phyloP scores from a whole-genome alignment of 2,888 invertebrate genomes.

The Campaea margaritaria region DNA sequence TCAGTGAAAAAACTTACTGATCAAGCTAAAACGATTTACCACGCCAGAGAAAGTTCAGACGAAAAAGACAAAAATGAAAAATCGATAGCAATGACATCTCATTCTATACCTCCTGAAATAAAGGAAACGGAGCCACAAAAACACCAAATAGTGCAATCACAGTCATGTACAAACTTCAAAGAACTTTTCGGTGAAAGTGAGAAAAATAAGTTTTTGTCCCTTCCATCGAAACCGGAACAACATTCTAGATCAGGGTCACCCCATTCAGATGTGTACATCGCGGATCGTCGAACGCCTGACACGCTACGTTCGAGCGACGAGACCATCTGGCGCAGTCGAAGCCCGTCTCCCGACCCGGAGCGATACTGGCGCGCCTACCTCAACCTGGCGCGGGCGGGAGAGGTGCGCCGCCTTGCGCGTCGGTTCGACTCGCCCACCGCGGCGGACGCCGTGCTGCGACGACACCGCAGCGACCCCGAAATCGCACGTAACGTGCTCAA shows the following conservation, averaged over 20 bases:
- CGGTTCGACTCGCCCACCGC: conserved; percentile 90
- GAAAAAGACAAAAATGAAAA: conserved; percentile 72
- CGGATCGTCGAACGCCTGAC: conserved; percentile 80
- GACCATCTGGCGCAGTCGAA: conserved; percentile 88
- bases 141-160: conserved; percentile 82
- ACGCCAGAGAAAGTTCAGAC: conserved; percentile 81
- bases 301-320: conserved; percentile 87
- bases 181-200: conserved; percentile 93
- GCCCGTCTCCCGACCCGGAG: conserved; percentile 90
- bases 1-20: conserved; percentile 85
- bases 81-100: conserved; percentile 33
- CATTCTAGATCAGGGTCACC: conserved; percentile 82
- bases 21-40: conserved; percentile 78
- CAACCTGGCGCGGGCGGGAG: conserved; percentile 90
- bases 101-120: conserved; percentile 37
- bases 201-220: conserved; percentile 84
- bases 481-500: conserved; percentile 86
- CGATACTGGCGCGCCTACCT: conserved; percentile 89
- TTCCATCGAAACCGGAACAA: conserved; percentile 77
- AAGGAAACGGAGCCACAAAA: conserved; percentile 55
- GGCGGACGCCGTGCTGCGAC: conserved; percentile 79
- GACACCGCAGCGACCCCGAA: conserved; percentile 93
- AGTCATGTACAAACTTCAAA: conserved; percentile 90
- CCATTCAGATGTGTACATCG: conserved; percentile 78
- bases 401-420: conserved; percentile 90